Conservation (phyloP, 2,113 vertebrate species). For the Spermophilus dauricus region DNA sequence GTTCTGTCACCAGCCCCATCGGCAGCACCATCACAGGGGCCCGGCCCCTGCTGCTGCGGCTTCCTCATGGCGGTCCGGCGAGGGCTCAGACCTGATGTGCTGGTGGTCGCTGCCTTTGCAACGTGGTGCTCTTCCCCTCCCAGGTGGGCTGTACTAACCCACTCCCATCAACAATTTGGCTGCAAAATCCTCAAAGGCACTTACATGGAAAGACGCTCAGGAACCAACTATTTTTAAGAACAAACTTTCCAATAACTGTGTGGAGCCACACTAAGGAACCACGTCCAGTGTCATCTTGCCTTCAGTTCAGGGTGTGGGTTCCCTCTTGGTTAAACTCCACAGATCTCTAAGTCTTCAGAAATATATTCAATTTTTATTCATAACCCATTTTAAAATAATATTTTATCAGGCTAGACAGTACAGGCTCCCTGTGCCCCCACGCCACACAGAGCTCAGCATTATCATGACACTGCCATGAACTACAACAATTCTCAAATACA, state of each 20-base stretch:
- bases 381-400: conserved; percentile 14
- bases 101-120: background rate
- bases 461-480: background rate
- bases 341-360: conserved; percentile 21
- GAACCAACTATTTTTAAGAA: background rate
- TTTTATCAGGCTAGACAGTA: background rate
- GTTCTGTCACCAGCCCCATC: too few species aligned
- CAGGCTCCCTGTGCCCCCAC: background rate
- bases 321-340: background rate
- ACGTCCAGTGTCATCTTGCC: background rate
- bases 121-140: background rate
- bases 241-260: background rate
- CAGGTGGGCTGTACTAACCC: background rate
- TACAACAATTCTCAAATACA: background rate
- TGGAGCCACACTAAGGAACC: background rate
- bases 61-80: background rate
- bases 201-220: background rate
- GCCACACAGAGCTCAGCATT: background rate
- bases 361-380: conserved; percentile 31
- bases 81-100: background rate
- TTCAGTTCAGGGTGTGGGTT: background rate
- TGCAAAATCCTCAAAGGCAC: background rate
- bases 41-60: background rate
- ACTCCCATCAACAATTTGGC: background rate
- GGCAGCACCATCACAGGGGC: background rate